Evolutionary conservation across 2,888 invertebrate species (phyloP).

Genomic region (Oxytorus armatus): DNA sequence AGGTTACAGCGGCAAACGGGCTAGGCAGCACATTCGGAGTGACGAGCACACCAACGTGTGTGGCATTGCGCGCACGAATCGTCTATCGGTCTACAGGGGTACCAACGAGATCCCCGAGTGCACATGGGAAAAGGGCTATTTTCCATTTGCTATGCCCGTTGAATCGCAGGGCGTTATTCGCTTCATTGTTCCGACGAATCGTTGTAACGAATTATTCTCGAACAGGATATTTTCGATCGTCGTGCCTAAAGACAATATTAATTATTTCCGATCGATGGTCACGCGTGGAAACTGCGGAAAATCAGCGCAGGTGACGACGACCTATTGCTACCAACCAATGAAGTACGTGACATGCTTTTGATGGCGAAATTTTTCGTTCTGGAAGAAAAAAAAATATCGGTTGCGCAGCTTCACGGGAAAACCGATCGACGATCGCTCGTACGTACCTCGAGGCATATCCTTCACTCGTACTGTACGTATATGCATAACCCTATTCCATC

Average conservation of each 20-base stretch:
- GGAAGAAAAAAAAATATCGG: conserved; percentile 35
- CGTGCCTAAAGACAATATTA: conserved; percentile 4
- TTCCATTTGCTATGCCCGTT: conserved; percentile 39
- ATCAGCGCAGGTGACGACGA: too few relatives aligned
- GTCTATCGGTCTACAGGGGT: conserved; percentile 7
- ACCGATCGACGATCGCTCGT: conserved; percentile 13
- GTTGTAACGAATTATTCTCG: neutral
- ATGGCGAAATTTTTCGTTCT: conserved; percentile 18
- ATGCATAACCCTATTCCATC: conserved; percentile 18
- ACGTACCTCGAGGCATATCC: conserved; percentile 35
- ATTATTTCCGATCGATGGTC: neutral
- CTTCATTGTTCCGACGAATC: conserved; percentile 17
- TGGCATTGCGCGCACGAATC: conserved; percentile 36
- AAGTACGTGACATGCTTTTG: conserved; percentile 21
- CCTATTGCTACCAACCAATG: conserved; percentile 28
- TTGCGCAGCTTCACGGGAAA: conserved; percentile 35
- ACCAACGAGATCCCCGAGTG: conserved; percentile 57
- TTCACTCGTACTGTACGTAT: neutral
- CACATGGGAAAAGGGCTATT: conserved; percentile 59
- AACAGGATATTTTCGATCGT: conserved; percentile 4
- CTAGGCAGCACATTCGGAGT: neutral
- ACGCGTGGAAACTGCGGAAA: too few relatives aligned
- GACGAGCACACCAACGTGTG: neutral
- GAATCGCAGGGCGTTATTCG: conserved; percentile 8
- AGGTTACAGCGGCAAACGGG: conserved; percentile 73